Conservation (phyloP, 2,113 vertebrate genomes). For the Indicator maculatus region DNA sequence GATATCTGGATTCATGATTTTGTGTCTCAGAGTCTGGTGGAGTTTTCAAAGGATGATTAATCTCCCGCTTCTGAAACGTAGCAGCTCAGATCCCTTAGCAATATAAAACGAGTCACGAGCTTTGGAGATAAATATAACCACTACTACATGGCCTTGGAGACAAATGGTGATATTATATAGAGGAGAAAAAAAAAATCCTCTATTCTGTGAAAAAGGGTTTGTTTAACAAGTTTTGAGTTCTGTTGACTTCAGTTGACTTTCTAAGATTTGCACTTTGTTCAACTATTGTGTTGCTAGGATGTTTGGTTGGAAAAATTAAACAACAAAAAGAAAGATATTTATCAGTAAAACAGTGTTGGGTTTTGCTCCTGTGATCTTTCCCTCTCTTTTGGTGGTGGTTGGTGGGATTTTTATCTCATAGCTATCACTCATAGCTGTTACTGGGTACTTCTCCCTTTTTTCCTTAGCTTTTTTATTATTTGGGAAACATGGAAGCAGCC, state of each 20-base stretch:
- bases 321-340: slow-evolving; percentile 60
- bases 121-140: slow-evolving; percentile 51
- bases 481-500: background rate
- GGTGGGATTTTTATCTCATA: background rate
- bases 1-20: slow-evolving; percentile 93
- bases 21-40: slow-evolving; percentile 81
- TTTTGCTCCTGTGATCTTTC: background rate
- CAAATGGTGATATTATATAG: slow-evolving; percentile 38
- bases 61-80: slow-evolving; percentile 50
- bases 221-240: background rate
- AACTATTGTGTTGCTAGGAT: slow-evolving; percentile 71
- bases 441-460: background rate
- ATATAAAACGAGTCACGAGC: slow-evolving; percentile 72
- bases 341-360: slow-evolving; percentile 63
- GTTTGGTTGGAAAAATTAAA: slow-evolving; percentile 35
- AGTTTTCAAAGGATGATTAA: slow-evolving; percentile 75
- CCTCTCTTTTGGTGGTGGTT: background rate
- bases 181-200: slow-evolving; percentile 15
- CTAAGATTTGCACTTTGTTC: slow-evolving; percentile 77
- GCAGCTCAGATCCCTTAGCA: slow-evolving; percentile 67
- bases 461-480: background rate
- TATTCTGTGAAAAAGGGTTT: slow-evolving; percentile 64
- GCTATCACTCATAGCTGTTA: background rate
- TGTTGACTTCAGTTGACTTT: slow-evolving; percentile 75
- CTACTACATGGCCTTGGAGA: slow-evolving; percentile 66